phyloP scores from a whole-genome alignment of 2,113 vertebrate genomes.

The Sander vitreus region DNA sequence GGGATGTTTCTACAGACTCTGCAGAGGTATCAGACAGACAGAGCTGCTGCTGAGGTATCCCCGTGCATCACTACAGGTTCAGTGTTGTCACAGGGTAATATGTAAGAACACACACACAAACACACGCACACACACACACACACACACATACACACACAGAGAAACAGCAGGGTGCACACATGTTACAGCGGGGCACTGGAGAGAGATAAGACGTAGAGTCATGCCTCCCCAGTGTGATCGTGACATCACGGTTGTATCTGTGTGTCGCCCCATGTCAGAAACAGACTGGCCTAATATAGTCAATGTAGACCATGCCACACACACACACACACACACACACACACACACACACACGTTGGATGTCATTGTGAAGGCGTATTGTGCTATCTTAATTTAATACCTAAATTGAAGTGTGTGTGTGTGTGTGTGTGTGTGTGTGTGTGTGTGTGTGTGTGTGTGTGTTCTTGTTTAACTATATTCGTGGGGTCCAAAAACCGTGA shows the following conservation, averaged over 20 bases:
- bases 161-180: background rate
- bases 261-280: slow-evolving; percentile 39
- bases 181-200: slow-evolving; percentile 21
- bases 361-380: no score
- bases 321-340: slow-evolving; percentile 20
- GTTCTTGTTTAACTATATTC: no score
- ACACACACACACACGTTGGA: slow-evolving; percentile 16
- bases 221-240: slow-evolving; percentile 75
- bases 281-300: slow-evolving; percentile 78
- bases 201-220: slow-evolving; percentile 77
- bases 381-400: no score
- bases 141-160: slow-evolving; percentile 12
- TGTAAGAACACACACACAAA: slow-evolving; percentile 2
- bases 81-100: slow-evolving; percentile 49
- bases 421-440: slow-evolving; percentile 5
- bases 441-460: slow-evolving; percentile 13
- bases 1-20: slow-evolving; percentile 13
- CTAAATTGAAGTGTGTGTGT: background rate
- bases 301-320: slow-evolving; percentile 26
- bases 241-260: slow-evolving; percentile 75
- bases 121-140: slow-evolving; percentile 16
- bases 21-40: background rate
- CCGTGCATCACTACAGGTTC: slow-evolving; percentile 17
- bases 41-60: slow-evolving; percentile 7
- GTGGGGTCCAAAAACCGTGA: no score